These are phyloP conservation scores for Argynnis bischoffii DNA, from an alignment of 2,888 invertebrate species.

Conservation along the genomic window DNA sequence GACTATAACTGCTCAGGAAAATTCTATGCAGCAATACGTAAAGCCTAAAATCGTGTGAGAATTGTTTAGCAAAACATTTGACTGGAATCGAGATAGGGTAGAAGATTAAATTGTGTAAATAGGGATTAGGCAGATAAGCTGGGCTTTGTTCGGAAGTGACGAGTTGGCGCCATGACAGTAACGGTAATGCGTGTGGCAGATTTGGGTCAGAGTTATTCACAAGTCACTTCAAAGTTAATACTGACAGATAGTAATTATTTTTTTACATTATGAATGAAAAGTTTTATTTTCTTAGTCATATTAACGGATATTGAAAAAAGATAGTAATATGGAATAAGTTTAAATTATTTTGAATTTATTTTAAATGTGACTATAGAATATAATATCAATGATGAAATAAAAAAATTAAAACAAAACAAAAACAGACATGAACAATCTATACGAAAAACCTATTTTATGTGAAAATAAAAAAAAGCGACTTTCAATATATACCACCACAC, in stretches of 20 bases:
- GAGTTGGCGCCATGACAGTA: slow-evolving; percentile 65
- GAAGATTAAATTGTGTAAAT: slow-evolving; percentile 80
- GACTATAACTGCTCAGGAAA: slow-evolving; percentile 45
- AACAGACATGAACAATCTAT: too few species aligned
- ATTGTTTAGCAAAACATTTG: slow-evolving; percentile 41
- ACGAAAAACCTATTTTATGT: too few species aligned
- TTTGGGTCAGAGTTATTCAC: slow-evolving; percentile 54
- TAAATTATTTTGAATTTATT: too few species aligned
- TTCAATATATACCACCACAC: too few species aligned
- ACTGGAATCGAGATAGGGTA: slow-evolving; percentile 43
- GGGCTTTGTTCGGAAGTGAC: slow-evolving; percentile 69
- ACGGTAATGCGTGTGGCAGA: slow-evolving; percentile 60
- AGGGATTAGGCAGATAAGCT: slow-evolving; percentile 79
- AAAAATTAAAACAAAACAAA: too few species aligned
- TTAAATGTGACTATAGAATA: too few species aligned
- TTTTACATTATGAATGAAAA: slow-evolving; percentile 18
- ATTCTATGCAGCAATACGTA: slow-evolving; percentile 54
- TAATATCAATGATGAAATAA: too few species aligned
- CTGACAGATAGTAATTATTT: slow-evolving; percentile 21
- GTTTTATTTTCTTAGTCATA: slow-evolving; percentile 3
- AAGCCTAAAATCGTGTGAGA: slow-evolving; percentile 58
- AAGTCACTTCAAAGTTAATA: slow-evolving; percentile 40
- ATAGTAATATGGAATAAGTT: not conserved
- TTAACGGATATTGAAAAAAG: not conserved
- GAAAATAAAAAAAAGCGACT: too few species aligned